Evolutionary conservation across 2,113 vertebrate species (phyloP).

Genomic region (Pollimyrus isidori): DNA sequence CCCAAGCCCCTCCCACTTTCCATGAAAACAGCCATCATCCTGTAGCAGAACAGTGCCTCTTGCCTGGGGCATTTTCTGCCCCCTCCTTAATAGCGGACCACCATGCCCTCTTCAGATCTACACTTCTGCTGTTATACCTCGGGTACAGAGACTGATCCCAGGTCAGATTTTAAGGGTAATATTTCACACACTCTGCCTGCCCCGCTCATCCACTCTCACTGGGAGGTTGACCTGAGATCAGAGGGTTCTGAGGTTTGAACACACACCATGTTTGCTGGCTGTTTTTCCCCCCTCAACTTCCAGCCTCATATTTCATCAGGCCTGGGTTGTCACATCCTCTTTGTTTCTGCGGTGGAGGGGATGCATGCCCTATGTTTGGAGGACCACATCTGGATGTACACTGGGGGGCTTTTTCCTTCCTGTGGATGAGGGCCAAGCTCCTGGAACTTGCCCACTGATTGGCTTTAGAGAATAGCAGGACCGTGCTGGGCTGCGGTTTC

Average conservation of each 20-base stretch:
- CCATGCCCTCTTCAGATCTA: not conserved
- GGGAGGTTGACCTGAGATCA: not conserved
- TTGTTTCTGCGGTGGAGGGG: not conserved
- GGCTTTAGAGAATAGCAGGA: not conserved
- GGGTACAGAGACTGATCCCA: not conserved
- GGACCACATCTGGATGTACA: not conserved
- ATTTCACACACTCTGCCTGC: not conserved
- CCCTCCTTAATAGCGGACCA: not conserved
- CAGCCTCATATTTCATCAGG: not conserved
- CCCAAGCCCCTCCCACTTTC: not conserved
- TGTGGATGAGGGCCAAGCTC: not conserved
- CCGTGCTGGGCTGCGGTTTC: not conserved
- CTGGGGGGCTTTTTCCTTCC: conserved; percentile 1
- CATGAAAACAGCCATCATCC: not conserved
- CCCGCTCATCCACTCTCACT: not conserved
- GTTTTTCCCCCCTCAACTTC: not conserved
- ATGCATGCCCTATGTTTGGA: not conserved
- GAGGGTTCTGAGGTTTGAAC: not conserved
- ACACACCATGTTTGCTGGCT: not conserved
- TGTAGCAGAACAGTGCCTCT: not conserved
- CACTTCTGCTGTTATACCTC: not conserved
- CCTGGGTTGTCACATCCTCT: not conserved
- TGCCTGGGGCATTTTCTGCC: not conserved
- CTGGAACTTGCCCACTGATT: not conserved
- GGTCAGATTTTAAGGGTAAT: not conserved